Percentiles rank a stretch among this genome's conserved stretches.
Conservation (phyloP, 2,113 vertebrate species). For the Bos javanicus region DNA sequence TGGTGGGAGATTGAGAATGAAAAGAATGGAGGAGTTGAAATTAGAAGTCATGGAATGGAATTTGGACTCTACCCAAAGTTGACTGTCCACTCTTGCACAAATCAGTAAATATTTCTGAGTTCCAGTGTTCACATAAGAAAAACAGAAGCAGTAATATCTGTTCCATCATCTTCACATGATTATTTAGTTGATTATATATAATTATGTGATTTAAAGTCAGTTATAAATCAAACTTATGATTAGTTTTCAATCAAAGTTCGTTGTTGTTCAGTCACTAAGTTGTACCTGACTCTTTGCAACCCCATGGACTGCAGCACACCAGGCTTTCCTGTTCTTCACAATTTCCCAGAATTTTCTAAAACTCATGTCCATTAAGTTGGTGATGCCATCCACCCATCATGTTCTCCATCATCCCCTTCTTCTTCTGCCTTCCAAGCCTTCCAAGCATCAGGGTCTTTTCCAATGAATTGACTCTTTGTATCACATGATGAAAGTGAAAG, state of each 20-base stretch:
- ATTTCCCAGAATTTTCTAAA: not conserved
- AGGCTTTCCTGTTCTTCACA: not conserved
- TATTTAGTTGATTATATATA: not conserved
- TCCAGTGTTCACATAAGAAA: not conserved
- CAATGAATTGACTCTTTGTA: fast-evolving
- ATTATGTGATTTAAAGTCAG: not conserved
- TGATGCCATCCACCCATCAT: not conserved
- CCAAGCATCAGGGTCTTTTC: not conserved
- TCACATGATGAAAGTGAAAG: fast-evolving
- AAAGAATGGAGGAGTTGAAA: not conserved
- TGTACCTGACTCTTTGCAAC: not conserved
- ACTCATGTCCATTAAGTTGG: not conserved
- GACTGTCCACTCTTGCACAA: not conserved
- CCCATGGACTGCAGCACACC: not conserved
- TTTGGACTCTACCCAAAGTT: not conserved
- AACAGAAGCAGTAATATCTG: not conserved
- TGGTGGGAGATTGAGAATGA: not conserved
- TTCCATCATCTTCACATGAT: not conserved
- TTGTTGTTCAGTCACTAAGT: not conserved
- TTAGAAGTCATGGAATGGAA: not conserved
- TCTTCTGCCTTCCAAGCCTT: not conserved
- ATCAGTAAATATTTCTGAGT: not conserved
- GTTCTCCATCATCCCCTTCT: not conserved
- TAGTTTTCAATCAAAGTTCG: not conserved
- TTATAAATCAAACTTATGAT: not conserved